Evolutionary conservation across 2,888 invertebrate genomes (phyloP), one percentile per base, ranked within the genome.

Genomic region (Agonum fuliginosum): DNA sequence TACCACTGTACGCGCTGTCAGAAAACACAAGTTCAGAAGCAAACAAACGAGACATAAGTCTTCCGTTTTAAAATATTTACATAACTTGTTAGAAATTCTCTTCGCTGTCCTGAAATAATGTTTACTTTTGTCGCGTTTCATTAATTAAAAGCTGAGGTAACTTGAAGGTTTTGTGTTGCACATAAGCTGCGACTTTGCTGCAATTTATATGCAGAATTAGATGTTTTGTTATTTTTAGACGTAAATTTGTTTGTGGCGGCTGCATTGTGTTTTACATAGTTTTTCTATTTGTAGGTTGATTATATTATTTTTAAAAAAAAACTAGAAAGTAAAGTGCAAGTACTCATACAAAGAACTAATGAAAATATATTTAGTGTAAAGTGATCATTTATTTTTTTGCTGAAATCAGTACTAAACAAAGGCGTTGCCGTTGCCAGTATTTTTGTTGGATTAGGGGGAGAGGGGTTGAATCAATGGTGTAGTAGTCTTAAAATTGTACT

Each of bases 91-190:
- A 48, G 19, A 20, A 48, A 48, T 48, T 48, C 10, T 20, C n/a
- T n/a, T n/a, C 48, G 3, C 1, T 20, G 19, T 48, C 20, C 20
- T 10, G 10, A 20, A 19, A 20, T 20, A 48, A 20, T 10, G 48
- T 48, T 48, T 48, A 48, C 48, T 48, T 43, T 48, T 48, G 20
- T 20, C 10, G 17, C 3, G 19, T 48, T 48, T 20, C 12, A 48
- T 48, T 48, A 48, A 48, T 48, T 48, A 48, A 48, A 48, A 17
- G 19, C 20, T 8, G 48, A 48, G 48, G 48, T 48, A 48, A 20
- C 48, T 8, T 48, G 20, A 48, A 20, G 20, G 19, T 48, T 48
- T 48, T 48, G 20, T 48, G 20, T 8, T 48, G 20, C 19, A 20
- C 19, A 12, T 48, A 48, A 48, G 10, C 20, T 10, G 17, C 20